phyloP scores from a whole-genome alignment of 2,113 vertebrate genomes.

The Nerophis ophidion region DNA sequence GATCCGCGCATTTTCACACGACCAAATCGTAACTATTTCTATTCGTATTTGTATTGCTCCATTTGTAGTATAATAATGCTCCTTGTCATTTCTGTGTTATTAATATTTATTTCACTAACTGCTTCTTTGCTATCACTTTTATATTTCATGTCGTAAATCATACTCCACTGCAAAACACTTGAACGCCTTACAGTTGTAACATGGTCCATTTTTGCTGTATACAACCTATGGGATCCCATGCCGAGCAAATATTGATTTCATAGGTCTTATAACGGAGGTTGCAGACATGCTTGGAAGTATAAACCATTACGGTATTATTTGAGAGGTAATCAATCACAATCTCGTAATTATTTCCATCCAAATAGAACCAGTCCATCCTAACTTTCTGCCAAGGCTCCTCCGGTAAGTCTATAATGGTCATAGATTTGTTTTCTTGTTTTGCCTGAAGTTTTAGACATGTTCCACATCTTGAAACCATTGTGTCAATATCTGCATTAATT shows the following conservation, averaged over 20 bases:
- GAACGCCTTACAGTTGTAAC: constrained; percentile 1
- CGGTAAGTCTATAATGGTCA: constrained; percentile 5
- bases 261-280: background rate
- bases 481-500: constrained; percentile 17
- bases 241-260: constrained; percentile 7
- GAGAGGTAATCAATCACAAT: constrained; percentile 6
- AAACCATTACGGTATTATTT: background rate
- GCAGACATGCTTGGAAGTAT: background rate
- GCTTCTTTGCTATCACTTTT: no score
- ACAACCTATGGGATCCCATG: constrained; percentile 8
- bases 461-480: constrained; percentile 2
- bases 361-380: background rate
- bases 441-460: constrained; percentile 2
- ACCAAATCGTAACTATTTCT: no score
- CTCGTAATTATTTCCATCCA: constrained; percentile 6
- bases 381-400: constrained; percentile 1
- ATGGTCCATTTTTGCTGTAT: constrained; percentile 14
- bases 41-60: no score
- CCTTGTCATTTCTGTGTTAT: no score
- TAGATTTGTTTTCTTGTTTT: constrained; percentile 9
- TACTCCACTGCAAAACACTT: background rate
- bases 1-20: no score
- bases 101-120: no score
- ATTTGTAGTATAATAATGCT: no score
- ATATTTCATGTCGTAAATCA: constrained; percentile 2